Evolutionary conservation across 2,888 invertebrate species (phyloP).

Genomic region (Lepidonotus clava): DNA sequence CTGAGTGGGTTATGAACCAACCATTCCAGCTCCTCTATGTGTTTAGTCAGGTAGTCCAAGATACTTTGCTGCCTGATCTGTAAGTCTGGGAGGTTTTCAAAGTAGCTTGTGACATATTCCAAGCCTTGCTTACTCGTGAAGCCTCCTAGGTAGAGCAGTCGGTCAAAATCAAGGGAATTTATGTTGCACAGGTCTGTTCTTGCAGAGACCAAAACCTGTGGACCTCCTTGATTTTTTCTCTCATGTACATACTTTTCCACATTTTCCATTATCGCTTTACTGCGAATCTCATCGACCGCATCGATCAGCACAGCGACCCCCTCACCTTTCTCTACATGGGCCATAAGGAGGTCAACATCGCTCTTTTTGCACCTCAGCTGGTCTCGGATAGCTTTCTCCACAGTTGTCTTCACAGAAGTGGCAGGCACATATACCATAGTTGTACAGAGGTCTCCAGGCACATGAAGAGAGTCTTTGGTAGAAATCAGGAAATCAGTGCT

Average conservation of each 20-base stretch:
- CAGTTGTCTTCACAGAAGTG: not conserved
- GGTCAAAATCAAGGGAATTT: no score
- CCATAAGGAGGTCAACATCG: not conserved
- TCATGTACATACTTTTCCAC: not conserved
- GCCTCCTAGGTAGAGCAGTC: no score
- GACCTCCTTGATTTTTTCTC: not conserved
- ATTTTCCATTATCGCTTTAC: not conserved
- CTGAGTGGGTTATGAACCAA: not conserved
- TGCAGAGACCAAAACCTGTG: not conserved
- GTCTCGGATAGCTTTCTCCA: not conserved
- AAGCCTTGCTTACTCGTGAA: no score
- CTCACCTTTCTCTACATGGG: not conserved
- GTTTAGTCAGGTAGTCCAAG: not conserved
- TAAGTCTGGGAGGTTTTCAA: not conserved
- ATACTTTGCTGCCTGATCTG: not conserved
- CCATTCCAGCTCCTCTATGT: not conserved
- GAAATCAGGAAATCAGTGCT: not conserved
- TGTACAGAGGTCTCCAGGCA: not conserved
- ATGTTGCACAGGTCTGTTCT: no score
- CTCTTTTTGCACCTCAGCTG: not conserved
- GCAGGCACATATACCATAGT: not conserved
- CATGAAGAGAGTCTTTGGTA: not conserved
- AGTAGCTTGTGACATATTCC: no score
- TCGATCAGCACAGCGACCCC: not conserved
- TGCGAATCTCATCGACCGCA: not conserved